Conservation (phyloP, 2,113 vertebrate species). For the Otocyon megalotis region DNA sequence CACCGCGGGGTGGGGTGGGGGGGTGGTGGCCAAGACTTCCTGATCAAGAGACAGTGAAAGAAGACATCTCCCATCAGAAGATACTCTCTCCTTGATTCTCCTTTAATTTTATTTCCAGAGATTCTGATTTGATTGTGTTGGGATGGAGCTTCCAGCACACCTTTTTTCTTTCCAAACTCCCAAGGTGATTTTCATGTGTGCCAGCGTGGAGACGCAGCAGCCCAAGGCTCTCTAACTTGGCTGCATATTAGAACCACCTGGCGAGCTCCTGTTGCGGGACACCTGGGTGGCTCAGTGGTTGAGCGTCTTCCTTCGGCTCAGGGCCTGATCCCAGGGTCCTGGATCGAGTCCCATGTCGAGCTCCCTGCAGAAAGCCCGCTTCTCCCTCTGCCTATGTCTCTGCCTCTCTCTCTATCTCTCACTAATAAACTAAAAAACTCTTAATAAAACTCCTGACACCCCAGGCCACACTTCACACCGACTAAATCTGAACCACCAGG, state of each 20-base stretch:
- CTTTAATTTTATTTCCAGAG: conserved; percentile 11
- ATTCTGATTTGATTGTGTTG: neutral
- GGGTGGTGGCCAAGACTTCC: neutral
- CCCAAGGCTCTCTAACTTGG: neutral
- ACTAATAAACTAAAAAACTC: too few species aligned
- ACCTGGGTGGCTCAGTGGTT: too few species aligned
- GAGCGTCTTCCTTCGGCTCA: too few species aligned
- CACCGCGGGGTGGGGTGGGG: too few species aligned
- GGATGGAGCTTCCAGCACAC: neutral
- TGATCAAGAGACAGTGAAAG: neutral
- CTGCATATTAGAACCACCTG: neutral
- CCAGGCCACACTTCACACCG: neutral
- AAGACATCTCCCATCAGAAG: neutral
- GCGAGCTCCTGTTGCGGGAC: neutral
- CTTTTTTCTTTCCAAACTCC: neutral
- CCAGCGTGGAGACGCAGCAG: neutral
- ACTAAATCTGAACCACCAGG: neutral
- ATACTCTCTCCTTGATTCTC: neutral
- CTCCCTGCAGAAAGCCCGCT: too few species aligned
- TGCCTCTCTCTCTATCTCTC: too few species aligned
- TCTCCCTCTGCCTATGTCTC: too few species aligned
- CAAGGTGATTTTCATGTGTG: neutral
- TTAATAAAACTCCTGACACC: neutral
- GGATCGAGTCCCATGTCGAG: too few species aligned
- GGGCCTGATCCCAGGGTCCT: too few species aligned